Conservation (phyloP, 1,140 invertebrate genomes). For the Drosophila leontia region DNA sequence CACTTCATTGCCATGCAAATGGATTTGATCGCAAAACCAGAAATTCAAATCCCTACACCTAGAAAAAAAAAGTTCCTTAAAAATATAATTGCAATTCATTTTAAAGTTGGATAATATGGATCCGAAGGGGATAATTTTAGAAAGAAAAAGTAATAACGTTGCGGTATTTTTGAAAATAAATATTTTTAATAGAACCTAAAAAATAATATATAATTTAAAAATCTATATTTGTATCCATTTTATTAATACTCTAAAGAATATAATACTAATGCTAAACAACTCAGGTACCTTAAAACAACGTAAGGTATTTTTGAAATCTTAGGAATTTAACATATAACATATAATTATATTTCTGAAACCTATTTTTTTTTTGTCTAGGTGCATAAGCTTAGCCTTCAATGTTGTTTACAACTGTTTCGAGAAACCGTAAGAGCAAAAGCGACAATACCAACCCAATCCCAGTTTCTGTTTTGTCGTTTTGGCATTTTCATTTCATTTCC, state of each 20-base stretch:
- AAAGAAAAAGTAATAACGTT: neutral
- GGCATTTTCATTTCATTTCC: slow-evolving; percentile 78
- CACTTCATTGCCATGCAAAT: slow-evolving; percentile 51
- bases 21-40: slow-evolving; percentile 27
- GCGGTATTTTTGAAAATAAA: neutral
- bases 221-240: no score
- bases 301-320: neutral
- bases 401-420: slow-evolving; percentile 27
- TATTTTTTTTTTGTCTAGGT: neutral
- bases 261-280: neutral
- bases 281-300: neutral
- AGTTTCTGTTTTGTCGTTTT: slow-evolving; percentile 47
- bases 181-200: neutral
- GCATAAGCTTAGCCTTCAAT: slow-evolving; percentile 25
- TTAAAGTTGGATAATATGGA: neutral
- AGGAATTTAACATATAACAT: neutral
- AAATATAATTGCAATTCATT: no score
- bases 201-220: neutral
- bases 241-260: neutral
- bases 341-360: neutral
- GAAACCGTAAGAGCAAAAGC: slow-evolving; percentile 10
- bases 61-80: neutral
- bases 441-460: slow-evolving; percentile 23
- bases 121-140: neutral
- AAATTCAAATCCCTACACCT: slow-evolving; percentile 25